phyloP scores from a whole-genome alignment of 2,888 invertebrate species.

The Hecatera dysodea region DNA sequence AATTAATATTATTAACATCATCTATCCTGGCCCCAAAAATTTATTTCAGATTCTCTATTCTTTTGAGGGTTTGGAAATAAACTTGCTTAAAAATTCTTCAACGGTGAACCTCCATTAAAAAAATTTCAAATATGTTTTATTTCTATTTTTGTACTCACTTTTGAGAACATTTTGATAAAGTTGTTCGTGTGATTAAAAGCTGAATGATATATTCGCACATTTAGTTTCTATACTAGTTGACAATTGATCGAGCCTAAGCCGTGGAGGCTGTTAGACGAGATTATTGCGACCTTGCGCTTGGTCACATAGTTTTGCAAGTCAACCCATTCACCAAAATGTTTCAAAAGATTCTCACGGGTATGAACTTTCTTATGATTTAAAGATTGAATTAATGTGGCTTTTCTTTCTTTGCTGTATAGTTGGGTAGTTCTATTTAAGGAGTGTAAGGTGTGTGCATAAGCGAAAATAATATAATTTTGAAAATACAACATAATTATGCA shows the following conservation, averaged over 20 bases:
- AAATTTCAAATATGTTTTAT: too few relatives aligned
- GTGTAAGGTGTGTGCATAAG: too few relatives aligned
- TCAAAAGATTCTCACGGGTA: constrained; percentile 25
- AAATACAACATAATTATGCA: too few relatives aligned
- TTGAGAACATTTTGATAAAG: constrained; percentile 55
- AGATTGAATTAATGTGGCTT: not conserved
- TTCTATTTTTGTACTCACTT: constrained; percentile 49
- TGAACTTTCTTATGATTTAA: constrained; percentile 14
- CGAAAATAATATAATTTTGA: too few relatives aligned
- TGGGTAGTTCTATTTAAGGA: too few relatives aligned
- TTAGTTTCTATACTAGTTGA: constrained; percentile 52
- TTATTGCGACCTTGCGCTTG: constrained; percentile 48
- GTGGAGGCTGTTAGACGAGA: constrained; percentile 43
- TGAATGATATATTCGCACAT: constrained; percentile 37
- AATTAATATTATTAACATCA: not conserved
- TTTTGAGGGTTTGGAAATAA: not conserved
- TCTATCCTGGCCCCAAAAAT: not conserved
- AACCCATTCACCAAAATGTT: constrained; percentile 45
- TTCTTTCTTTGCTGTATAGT: not conserved
- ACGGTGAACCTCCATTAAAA: not conserved
- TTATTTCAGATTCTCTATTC: too few relatives aligned
- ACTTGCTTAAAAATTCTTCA: too few relatives aligned
- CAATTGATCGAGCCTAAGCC: constrained; percentile 39
- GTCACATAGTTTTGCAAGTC: constrained; percentile 41
- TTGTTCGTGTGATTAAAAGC: constrained; percentile 31